Conservation (phyloP, 2,888 invertebrate species). For the Drosophila meridiana region DNA sequence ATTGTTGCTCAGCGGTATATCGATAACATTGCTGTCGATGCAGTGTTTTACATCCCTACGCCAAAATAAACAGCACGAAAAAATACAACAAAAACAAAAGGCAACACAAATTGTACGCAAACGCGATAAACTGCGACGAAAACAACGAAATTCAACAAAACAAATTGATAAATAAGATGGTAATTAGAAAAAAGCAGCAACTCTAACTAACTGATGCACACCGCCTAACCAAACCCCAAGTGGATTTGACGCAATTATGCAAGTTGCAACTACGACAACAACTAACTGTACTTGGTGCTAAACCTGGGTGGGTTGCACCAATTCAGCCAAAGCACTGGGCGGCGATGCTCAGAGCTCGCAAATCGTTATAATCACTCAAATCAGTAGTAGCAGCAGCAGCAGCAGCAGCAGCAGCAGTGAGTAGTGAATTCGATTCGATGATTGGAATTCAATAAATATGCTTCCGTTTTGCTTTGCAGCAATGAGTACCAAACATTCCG, state of each 20-base stretch:
- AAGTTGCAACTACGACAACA: constrained; percentile 63
- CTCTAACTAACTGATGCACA: neutral
- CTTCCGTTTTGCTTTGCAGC: constrained; percentile 31
- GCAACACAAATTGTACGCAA: constrained; percentile 46
- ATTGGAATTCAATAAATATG: neutral
- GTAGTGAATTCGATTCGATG: neutral
- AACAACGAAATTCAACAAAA: constrained; percentile 3
- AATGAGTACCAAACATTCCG: constrained; percentile 81
- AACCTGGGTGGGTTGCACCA: constrained; percentile 22
- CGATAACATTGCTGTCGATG: constrained; percentile 47
- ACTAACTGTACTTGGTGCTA: constrained; percentile 70
- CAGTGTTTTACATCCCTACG: constrained; percentile 55
- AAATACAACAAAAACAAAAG: constrained; percentile 65
- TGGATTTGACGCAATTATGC: constrained; percentile 71
- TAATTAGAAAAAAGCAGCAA: constrained; percentile 6
- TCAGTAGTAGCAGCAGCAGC: constrained; percentile 19
- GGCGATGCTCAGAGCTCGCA: constrained; percentile 15
- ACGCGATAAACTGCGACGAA: constrained; percentile 21
- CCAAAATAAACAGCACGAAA: constrained; percentile 70
- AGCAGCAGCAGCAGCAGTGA: constrained; percentile 26
- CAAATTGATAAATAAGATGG: constrained; percentile 31
- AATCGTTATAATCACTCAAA: constrained; percentile 7
- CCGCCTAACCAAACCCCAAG: neutral
- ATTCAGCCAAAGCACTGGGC: constrained; percentile 2
- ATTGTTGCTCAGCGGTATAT: constrained; percentile 9